phyloP scores from a whole-genome alignment of 1,140 invertebrate species.

The Diabrotica undecimpunctata region DNA sequence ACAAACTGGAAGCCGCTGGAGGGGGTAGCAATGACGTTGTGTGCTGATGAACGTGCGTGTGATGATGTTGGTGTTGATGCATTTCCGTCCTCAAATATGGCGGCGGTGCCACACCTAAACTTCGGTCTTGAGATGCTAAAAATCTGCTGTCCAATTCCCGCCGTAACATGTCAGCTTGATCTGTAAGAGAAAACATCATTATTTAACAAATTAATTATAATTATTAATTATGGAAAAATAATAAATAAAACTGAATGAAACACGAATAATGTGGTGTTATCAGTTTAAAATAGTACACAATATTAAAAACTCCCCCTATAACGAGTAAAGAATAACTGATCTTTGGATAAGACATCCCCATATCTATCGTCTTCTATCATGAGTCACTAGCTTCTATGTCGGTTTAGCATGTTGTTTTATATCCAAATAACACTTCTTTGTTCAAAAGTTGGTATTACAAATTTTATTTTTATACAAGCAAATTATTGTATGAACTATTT shows the following conservation, averaged over 20 bases:
- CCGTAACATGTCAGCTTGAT: conserved; percentile 80
- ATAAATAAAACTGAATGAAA: neutral
- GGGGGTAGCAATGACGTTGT: conserved; percentile 61
- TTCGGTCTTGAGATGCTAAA: conserved; percentile 70
- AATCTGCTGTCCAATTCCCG: conserved; percentile 89
- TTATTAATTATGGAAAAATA: neutral
- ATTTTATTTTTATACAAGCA: no score
- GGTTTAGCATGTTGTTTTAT: no score
- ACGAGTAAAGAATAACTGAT: no score
- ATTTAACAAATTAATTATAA: neutral
- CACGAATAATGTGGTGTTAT: no score
- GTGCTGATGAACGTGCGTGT: conserved; percentile 87
- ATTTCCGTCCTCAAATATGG: conserved; percentile 79
- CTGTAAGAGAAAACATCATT: conserved; percentile 40
- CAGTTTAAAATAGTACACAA: no score
- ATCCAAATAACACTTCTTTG: no score
- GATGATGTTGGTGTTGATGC: conserved; percentile 89
- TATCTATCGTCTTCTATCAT: no score
- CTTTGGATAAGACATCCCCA: no score
- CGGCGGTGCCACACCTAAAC: conserved; percentile 51
- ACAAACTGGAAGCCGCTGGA: conserved; percentile 53
- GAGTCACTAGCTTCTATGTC: no score
- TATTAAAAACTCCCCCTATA: no score
- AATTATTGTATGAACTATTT: no score
- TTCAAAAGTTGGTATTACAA: no score